phyloP scores from a whole-genome alignment of 2,888 invertebrate species.

The Lithophane ornitopus region DNA sequence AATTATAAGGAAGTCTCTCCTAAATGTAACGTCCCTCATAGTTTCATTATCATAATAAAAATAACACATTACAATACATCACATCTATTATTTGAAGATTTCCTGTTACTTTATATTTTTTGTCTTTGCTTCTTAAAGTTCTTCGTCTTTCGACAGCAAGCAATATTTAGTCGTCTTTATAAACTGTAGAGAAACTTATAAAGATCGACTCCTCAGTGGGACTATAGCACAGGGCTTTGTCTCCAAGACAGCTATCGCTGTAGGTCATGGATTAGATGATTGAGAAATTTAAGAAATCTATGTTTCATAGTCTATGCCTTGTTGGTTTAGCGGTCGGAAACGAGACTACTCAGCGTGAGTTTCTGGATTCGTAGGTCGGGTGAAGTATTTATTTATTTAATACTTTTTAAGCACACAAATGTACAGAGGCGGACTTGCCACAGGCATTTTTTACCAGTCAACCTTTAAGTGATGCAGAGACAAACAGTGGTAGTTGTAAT shows the following conservation, averaged over 20 bases:
- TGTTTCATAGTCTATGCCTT: no score
- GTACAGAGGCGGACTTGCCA: no score
- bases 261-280: neutral
- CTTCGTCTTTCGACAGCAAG: neutral
- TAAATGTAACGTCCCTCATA: conserved; percentile 3
- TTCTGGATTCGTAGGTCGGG: neutral
- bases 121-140: no score
- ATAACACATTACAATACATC: neutral
- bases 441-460: no score
- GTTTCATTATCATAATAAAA: conserved; percentile 22
- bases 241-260: neutral
- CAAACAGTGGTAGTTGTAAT: no score
- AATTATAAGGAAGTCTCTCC: conserved; percentile 40
- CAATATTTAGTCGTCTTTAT: neutral
- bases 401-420: no score
- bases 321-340: neutral
- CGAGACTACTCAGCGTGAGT: neutral
- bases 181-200: neutral
- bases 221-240: neutral
- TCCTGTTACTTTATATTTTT: neutral
- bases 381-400: no score
- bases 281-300: neutral
- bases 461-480: no score
- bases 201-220: neutral
- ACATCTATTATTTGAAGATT: neutral